A percentile compares a stretch with the other conserved stretches of the same genome.
phyloP scores from a whole-genome alignment of 2,888 invertebrate species.

The Calameuta idolon region DNA sequence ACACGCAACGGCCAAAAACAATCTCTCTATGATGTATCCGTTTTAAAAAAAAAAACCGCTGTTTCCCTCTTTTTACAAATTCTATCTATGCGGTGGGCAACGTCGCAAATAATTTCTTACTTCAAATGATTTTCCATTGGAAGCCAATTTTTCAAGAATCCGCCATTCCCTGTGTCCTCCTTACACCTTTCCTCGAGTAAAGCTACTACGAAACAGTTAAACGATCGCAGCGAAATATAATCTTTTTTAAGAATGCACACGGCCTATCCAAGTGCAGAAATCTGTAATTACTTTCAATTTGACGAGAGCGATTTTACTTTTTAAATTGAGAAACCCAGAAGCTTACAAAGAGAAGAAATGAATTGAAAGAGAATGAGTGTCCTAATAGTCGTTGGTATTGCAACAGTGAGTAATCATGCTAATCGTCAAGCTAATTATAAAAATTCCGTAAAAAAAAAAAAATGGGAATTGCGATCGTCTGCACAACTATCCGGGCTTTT shows the following conservation, averaged over 20 bases:
- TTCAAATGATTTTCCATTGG: neutral
- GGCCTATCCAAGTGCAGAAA: neutral
- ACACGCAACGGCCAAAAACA: neutral
- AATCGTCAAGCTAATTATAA: neutral
- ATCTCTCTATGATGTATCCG: neutral
- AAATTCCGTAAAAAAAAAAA: neutral
- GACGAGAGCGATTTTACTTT: neutral
- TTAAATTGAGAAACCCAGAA: neutral
- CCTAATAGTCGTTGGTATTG: neutral
- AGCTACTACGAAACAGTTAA: neutral
- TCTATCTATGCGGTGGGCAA: neutral
- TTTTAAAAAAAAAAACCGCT: neutral
- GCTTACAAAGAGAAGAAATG: neutral
- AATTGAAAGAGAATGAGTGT: neutral
- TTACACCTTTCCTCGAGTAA: neutral
- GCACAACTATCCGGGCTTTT: constrained; percentile 13
- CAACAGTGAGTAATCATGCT: neutral
- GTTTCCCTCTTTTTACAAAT: neutral
- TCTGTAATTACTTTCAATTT: neutral
- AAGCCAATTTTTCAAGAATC: neutral
- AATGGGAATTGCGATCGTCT: neutral
- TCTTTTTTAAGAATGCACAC: neutral
- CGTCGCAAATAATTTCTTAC: neutral
- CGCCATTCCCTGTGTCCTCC: neutral
- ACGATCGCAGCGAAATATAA: neutral